A percentile compares a stretch with the other conserved stretches of the same genome.
These are phyloP conservation scores for Centropus bengalensis DNA, from an alignment of 2,113 vertebrate genomes.

Conservation along the genomic window DNA sequence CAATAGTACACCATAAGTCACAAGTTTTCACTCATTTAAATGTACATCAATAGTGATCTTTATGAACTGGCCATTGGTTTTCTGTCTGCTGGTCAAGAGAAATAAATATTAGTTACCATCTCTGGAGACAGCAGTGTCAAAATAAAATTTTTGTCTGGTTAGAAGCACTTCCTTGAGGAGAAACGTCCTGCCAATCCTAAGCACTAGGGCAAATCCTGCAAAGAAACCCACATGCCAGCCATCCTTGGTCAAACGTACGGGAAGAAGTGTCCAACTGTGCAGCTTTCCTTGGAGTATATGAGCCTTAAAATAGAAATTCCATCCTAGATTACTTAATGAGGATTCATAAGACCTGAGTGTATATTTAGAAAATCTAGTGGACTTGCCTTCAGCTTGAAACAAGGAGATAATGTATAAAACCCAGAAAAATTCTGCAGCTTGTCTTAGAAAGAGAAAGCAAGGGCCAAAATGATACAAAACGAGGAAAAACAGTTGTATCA, in stretches of 20 bases:
- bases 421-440: not conserved
- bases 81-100: not conserved
- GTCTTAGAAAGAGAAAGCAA: not conserved
- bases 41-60: not conserved
- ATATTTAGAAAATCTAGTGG: conserved; percentile 24
- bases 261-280: not conserved
- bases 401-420: not conserved
- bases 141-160: not conserved
- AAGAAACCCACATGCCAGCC: not conserved
- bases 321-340: conserved; percentile 24
- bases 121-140: not conserved
- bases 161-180: not conserved
- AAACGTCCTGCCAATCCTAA: not conserved
- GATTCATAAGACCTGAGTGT: not conserved
- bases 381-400: conserved; percentile 1
- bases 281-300: not conserved
- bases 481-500: not conserved
- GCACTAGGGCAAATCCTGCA: not conserved
- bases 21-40: not conserved
- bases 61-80: not conserved
- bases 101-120: not conserved
- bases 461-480: not conserved
- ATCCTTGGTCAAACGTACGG: not conserved
- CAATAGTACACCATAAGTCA: not conserved
- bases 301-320: conserved; percentile 22